These are phyloP conservation scores for Orthonevra nobilis DNA, from an alignment of 2,888 invertebrate species.

Conservation along the genomic window DNA sequence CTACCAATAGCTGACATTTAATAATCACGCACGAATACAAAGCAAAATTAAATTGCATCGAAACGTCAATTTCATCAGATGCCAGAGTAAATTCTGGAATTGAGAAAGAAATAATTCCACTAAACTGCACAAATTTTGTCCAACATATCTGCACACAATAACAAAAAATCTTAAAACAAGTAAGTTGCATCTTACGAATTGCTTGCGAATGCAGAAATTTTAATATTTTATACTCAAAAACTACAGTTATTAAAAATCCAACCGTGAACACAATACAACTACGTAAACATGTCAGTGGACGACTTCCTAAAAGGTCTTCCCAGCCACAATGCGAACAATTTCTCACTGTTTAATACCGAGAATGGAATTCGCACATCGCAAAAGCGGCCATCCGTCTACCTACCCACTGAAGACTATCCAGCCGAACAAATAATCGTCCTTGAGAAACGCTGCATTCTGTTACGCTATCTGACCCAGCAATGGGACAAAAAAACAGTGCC, in stretches of 20 bases:
- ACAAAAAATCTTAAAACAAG: too few relatives aligned
- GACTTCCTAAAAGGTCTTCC: conserved; percentile 96
- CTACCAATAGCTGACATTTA: too few relatives aligned
- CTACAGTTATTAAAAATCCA: conserved; percentile 6
- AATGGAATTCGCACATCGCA: conserved; percentile 89
- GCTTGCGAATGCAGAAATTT: neutral
- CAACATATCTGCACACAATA: conserved; percentile 2
- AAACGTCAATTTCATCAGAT: conserved; percentile 49
- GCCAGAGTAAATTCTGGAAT: conserved; percentile 27
- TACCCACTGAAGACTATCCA: conserved; percentile 95
- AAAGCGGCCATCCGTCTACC: conserved; percentile 93
- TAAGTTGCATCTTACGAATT: conserved; percentile 1
- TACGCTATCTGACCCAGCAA: conserved; percentile 96
- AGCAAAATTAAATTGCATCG: conserved; percentile 19
- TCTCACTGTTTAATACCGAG: conserved; percentile 93
- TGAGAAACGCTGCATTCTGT: conserved; percentile 95
- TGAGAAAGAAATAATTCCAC: conserved; percentile 16
- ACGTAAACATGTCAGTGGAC: conserved; percentile 85
- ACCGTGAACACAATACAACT: conserved; percentile 37
- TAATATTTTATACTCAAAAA: neutral
- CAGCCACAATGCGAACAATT: conserved; percentile 94
- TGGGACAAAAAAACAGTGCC: conserved; percentile 92
- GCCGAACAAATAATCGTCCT: conserved; percentile 98
- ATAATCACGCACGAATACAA: neutral
- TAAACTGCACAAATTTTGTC: conserved; percentile 33